phyloP scores from a whole-genome alignment of 2,113 vertebrate species.

The Rhinolophus sinicus region DNA sequence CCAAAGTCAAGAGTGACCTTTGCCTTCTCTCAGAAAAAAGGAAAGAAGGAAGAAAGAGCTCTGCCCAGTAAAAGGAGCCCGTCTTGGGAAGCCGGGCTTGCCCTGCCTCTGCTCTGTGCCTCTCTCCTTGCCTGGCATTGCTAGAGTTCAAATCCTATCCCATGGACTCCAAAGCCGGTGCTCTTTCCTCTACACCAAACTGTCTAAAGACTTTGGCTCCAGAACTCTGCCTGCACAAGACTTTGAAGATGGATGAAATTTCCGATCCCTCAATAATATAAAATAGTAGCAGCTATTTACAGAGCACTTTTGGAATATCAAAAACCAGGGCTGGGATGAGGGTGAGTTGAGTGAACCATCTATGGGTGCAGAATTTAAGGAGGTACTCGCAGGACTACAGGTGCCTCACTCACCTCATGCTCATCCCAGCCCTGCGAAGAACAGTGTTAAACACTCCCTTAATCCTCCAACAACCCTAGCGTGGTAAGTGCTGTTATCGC shows the following conservation, averaged over 20 bases:
- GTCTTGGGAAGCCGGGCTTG: not conserved
- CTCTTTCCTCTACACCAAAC: not conserved
- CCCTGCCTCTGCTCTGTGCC: not conserved
- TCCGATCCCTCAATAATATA: not conserved
- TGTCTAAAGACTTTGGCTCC: not conserved
- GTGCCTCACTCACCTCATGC: not conserved
- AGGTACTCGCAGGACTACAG: fast-evolving
- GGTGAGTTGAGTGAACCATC: not conserved
- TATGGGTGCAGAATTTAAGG: not conserved
- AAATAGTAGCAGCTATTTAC: not conserved
- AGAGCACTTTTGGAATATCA: not conserved
- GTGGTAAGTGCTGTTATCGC: not conserved
- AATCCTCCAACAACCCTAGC: not conserved
- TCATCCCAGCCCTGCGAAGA: not conserved
- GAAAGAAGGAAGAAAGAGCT: not conserved
- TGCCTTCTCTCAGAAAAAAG: not conserved
- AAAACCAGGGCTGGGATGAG: not conserved
- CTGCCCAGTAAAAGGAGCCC: not conserved
- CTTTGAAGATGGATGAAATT: not conserved
- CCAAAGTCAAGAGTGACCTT: not conserved
- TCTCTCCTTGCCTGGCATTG: not conserved
- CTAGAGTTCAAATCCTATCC: not conserved
- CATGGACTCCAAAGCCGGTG: not conserved
- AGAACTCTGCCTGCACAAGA: not conserved
- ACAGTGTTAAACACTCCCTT: not conserved